Conservation (phyloP, 2,797 vertebrate genomes). For the Mus minutoides region DNA sequence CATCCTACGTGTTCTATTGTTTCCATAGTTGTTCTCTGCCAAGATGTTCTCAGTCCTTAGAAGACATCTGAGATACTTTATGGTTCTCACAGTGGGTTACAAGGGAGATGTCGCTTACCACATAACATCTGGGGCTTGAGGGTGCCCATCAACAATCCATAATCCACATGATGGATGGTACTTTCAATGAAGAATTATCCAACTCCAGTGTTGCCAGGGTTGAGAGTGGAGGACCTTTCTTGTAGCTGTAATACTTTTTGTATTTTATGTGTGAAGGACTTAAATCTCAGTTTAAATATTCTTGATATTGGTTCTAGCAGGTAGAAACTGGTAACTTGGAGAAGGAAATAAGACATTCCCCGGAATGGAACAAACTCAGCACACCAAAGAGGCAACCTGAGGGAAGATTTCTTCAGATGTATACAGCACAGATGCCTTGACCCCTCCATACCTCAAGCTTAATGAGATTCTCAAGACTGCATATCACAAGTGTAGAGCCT, state of each 20-base stretch:
- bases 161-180: background rate
- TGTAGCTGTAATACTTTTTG: background rate
- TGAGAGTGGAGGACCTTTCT: background rate
- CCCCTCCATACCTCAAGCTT: background rate
- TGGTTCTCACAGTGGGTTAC: background rate
- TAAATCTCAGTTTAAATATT: slow-evolving; percentile 37
- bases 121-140: background rate
- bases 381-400: slow-evolving; percentile 4
- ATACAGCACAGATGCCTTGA: background rate
- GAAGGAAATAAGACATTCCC: slow-evolving; percentile 8
- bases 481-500: background rate
- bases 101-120: background rate
- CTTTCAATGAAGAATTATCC: background rate
- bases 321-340: background rate
- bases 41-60: background rate
- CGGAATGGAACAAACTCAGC: background rate
- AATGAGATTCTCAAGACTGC: background rate
- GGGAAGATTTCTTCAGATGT: background rate
- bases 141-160: background rate
- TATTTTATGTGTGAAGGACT: background rate
- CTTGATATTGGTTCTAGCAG: background rate
- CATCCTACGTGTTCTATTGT: background rate
- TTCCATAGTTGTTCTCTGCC: background rate
- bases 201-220: background rate
- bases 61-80: background rate